phyloP scores from a whole-genome alignment of 2,797 vertebrate species.

The Benthosema pterotum region DNA sequence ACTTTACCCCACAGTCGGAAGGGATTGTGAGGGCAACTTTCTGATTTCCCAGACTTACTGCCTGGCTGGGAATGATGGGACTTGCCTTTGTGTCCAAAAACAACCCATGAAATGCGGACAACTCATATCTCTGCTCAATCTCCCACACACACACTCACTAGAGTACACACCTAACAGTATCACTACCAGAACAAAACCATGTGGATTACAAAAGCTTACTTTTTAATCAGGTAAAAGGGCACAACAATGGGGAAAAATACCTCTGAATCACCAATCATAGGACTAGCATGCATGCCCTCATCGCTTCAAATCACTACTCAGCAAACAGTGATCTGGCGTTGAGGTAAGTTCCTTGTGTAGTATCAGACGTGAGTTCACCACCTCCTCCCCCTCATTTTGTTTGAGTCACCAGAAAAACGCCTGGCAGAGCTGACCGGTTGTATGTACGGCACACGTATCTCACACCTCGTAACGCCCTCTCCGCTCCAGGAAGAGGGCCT shows the following conservation, averaged over 20 bases:
- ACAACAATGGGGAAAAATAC: constrained; percentile 26
- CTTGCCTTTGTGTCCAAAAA: constrained; percentile 8
- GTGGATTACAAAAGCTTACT: constrained; percentile 36
- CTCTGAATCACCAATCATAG: constrained; percentile 4
- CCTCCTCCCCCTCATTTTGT: constrained; percentile 7
- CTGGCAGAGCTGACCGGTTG: constrained; percentile 1
- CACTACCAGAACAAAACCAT: constrained; percentile 9
- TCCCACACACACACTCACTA: too few species aligned
- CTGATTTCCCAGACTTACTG: too few species aligned
- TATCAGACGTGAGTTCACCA: constrained; percentile 19
- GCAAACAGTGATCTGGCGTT: constrained; percentile 1
- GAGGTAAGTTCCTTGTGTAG: constrained; percentile 4
- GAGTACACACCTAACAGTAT: not conserved
- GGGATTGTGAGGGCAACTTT: too few species aligned
- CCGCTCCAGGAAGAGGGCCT: constrained; percentile 51
- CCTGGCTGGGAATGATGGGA: too few species aligned
- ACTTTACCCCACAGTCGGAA: too few species aligned
- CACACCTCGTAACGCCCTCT: constrained; percentile 57
- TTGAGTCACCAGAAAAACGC: constrained; percentile 11
- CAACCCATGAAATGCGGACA: not conserved
- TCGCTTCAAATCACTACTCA: not conserved
- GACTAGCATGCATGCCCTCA: constrained; percentile 8
- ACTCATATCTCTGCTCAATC: too few species aligned
- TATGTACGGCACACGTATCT: constrained; percentile 8
- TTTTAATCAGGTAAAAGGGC: constrained; percentile 22